Percentiles rank a stretch among this genome's conserved stretches.
Conservation (phyloP, 2,797 vertebrate genomes). For the Pseudochaenichthys georgianus region DNA sequence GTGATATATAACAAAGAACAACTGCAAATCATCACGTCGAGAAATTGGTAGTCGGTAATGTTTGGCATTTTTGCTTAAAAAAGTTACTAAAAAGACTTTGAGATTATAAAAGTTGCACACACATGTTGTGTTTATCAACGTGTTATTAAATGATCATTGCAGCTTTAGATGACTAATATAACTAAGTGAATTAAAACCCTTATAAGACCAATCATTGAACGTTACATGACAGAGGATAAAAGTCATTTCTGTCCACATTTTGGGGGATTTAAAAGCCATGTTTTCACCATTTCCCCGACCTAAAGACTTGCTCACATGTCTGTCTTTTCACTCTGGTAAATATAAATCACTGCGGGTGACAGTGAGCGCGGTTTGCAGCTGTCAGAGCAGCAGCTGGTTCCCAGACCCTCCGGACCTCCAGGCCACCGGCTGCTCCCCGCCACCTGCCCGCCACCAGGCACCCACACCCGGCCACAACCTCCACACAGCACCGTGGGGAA, state of each 20-base stretch:
- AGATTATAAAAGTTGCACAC: too few relatives aligned
- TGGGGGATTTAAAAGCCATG: neutral
- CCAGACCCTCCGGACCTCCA: constrained; percentile 40
- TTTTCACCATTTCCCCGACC: neutral
- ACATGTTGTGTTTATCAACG: too few relatives aligned
- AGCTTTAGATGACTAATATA: neutral
- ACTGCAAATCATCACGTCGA: too few relatives aligned
- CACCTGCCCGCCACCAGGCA: constrained; percentile 48
- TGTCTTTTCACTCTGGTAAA: neutral
- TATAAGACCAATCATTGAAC: neutral
- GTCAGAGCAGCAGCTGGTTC: constrained; percentile 55
- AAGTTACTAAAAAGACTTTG: too few relatives aligned
- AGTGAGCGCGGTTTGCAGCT: constrained; percentile 10
- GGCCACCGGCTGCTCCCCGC: constrained; percentile 40
- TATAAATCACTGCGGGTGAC: constrained; percentile 11
- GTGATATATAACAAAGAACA: too few relatives aligned
- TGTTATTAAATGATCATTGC: too few relatives aligned
- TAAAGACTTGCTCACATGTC: neutral
- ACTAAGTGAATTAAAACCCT: neutral
- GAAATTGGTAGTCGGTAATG: too few relatives aligned
- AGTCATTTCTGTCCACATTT: neutral
- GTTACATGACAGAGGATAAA: neutral
- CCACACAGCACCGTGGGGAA: neutral
- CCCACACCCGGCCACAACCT: constrained; percentile 17
- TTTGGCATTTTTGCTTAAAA: too few relatives aligned